phyloP scores from a whole-genome alignment of 1,140 invertebrate species.

The Aphelinus atriplicis region DNA sequence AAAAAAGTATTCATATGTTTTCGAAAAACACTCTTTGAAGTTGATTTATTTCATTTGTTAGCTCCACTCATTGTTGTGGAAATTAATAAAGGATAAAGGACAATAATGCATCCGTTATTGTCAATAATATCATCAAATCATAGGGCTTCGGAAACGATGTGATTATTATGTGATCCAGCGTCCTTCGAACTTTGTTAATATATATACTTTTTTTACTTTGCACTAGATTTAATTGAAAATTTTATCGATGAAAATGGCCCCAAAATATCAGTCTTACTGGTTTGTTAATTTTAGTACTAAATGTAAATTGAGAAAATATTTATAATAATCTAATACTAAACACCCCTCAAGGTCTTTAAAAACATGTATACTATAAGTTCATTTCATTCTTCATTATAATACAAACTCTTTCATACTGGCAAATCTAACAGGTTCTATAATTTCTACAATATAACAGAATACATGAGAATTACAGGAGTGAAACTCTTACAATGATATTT shows the following conservation, averaged over 20 bases:
- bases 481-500: background rate
- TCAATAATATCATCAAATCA: conserved; percentile 31
- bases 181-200: conserved; percentile 22
- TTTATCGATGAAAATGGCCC: conserved; percentile 53
- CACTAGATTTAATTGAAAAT: conserved; percentile 7
- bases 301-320: conserved; percentile 3
- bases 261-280: conserved; percentile 60
- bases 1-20: conserved; percentile 14
- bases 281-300: conserved; percentile 51
- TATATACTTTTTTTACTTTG: conserved; percentile 5
- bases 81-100: background rate
- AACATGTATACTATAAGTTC: too few species aligned
- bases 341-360: too few species aligned
- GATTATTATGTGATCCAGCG: conserved; percentile 12
- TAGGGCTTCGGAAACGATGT: background rate
- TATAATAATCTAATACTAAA: too few species aligned
- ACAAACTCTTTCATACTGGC: conserved; percentile 11
- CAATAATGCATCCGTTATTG: conserved; percentile 14
- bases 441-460: conserved; percentile 25
- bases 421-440: conserved; percentile 18
- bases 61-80: background rate
- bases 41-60: conserved; percentile 5
- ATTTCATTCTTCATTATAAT: background rate
- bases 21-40: background rate
- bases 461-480: conserved; percentile 13